A percentile compares a stretch with the other conserved stretches of the same genome.
These are phyloP conservation scores for Notodonta dromedarius DNA, from an alignment of 2,888 invertebrate genomes.

Conservation along the genomic window DNA sequence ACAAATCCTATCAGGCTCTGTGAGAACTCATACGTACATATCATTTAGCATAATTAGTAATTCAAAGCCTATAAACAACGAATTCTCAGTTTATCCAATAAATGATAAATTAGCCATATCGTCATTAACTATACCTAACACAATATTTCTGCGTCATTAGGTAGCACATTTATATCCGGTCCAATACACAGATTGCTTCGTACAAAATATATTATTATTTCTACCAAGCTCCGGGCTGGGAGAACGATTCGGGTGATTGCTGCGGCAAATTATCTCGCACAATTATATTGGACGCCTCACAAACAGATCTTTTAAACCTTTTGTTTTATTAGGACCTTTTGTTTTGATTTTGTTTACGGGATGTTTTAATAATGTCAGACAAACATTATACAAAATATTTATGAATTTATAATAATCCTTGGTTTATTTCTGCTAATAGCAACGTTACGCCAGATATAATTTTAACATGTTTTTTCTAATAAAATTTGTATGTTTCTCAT, in stretches of 20 bases:
- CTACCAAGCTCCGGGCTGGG: background rate
- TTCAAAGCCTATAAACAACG: no score
- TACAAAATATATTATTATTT: background rate
- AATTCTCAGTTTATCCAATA: no score
- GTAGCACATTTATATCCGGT: slow-evolving; percentile 12
- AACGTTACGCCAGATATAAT: no score
- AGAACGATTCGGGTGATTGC: background rate
- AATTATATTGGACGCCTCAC: slow-evolving; percentile 2
- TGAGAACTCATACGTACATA: no score
- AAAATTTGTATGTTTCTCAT: no score
- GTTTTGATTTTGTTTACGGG: background rate
- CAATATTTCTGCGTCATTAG: background rate
- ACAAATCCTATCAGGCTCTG: no score
- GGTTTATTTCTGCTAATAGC: no score
- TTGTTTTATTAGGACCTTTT: background rate
- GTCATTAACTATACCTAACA: background rate
- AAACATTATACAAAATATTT: no score
- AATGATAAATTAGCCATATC: no score
- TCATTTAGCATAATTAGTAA: background rate
- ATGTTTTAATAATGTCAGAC: no score
- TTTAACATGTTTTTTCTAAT: no score
- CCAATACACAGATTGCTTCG: background rate
- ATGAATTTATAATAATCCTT: no score
- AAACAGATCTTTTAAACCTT: slow-evolving; percentile 1
- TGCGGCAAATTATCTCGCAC: background rate